Conservation (phyloP, 2,113 vertebrate species). For the Motacilla tschutschensis region DNA sequence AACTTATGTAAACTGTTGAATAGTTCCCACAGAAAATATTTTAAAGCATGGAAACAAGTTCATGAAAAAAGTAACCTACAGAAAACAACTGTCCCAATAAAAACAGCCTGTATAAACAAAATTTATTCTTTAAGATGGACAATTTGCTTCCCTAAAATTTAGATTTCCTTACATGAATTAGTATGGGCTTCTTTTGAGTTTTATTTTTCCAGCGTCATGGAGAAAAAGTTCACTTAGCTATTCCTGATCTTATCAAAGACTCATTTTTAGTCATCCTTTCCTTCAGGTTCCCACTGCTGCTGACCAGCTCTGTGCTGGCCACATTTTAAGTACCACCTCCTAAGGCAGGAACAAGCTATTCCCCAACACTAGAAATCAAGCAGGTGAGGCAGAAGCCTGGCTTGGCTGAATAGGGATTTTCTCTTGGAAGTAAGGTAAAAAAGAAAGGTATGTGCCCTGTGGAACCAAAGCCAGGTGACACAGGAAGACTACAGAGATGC, state of each 20-base stretch:
- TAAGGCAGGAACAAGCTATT: not conserved
- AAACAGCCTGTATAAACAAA: not conserved
- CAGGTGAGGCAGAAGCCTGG: not conserved
- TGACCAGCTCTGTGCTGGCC: not conserved
- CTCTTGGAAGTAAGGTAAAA: not conserved
- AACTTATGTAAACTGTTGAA: slow-evolving; percentile 1
- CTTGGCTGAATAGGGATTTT: not conserved
- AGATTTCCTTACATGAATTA: not conserved
- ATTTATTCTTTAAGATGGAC: not conserved
- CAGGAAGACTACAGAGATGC: not conserved
- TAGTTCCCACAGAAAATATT: not conserved
- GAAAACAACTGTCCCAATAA: not conserved
- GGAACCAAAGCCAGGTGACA: not conserved
- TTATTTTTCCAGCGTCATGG: not conserved
- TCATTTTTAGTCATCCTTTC: not conserved
- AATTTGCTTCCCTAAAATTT: not conserved
- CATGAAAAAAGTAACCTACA: not conserved
- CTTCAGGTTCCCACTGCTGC: not conserved
- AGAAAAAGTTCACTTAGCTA: not conserved
- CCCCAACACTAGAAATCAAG: not conserved
- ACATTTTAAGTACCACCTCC: not conserved
- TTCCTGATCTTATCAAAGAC: not conserved
- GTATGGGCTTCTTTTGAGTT: not conserved
- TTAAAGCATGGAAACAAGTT: not conserved
- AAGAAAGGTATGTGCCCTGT: not conserved